Evolutionary conservation across 2,888 invertebrate species (phyloP).

Genomic region (Notodonta dromedarius): DNA sequence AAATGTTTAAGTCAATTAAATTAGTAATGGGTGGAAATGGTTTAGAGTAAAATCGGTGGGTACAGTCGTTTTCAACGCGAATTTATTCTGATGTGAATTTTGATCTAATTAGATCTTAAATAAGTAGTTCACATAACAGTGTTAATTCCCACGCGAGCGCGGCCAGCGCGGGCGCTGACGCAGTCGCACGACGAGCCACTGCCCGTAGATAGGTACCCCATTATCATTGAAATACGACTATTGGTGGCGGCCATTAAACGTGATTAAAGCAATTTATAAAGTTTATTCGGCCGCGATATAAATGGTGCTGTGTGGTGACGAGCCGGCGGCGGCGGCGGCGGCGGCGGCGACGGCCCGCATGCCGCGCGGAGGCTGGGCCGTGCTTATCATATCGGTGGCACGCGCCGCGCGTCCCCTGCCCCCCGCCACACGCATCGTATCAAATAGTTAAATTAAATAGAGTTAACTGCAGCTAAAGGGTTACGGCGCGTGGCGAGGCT

Average conservation of each 20-base stretch:
- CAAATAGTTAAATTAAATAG: conserved; percentile 56
- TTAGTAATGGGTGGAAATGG: too few species aligned
- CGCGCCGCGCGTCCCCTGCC: conserved; percentile 33
- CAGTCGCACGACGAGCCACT: neutral
- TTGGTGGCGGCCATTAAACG: conserved; percentile 47
- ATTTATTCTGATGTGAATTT: too few species aligned
- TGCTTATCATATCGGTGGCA: conserved; percentile 25
- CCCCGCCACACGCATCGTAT: conserved; percentile 21
- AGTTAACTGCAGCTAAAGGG: conserved; percentile 66
- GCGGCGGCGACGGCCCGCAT: conserved; percentile 44
- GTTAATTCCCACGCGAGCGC: neutral
- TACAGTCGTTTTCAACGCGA: neutral
- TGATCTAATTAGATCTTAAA: too few species aligned
- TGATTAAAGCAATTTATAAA: conserved; percentile 74
- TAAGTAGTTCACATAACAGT: neutral
- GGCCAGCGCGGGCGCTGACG: neutral
- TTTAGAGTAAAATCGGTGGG: neutral
- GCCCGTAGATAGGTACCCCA: conserved; percentile 2
- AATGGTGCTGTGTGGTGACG: conserved; percentile 40
- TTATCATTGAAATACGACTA: conserved; percentile 22
- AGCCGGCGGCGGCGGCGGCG: conserved; percentile 35
- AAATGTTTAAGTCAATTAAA: too few species aligned
- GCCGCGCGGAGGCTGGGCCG: conserved; percentile 14
- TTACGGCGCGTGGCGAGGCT: conserved; percentile 52
- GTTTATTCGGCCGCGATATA: conserved; percentile 59